Conservation (phyloP, 2,113 vertebrate genomes). For the Erythrolamprus reginae region DNA sequence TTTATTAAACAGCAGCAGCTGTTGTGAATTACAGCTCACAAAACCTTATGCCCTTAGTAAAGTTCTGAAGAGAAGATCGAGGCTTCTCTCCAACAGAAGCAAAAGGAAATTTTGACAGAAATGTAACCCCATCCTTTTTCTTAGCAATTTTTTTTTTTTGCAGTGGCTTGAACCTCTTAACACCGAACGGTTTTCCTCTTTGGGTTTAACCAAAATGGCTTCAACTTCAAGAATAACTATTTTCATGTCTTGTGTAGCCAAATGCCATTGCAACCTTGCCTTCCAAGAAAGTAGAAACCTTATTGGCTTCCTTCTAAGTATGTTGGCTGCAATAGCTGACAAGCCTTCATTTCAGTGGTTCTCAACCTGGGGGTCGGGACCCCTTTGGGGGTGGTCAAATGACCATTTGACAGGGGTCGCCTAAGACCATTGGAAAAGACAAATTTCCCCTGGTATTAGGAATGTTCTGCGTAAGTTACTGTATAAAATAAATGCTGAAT, state of each 20-base stretch:
- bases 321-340: neutral
- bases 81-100: neutral
- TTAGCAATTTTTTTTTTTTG: no score
- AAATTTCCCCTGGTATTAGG: no score
- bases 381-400: no score
- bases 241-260: neutral
- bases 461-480: neutral
- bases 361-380: no score
- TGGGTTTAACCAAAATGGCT: constrained; percentile 8
- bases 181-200: neutral
- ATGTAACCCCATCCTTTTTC: neutral
- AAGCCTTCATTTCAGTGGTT: neutral
- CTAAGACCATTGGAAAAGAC: no score
- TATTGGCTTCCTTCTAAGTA: neutral
- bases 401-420: no score
- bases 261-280: no score
- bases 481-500: neutral
- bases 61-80: neutral
- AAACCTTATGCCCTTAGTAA: neutral
- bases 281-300: neutral
- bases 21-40: neutral
- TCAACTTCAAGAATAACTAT: neutral
- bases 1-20: neutral
- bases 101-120: neutral
- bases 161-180: neutral